Percentiles rank a stretch among this genome's conserved stretches.
phyloP scores from a whole-genome alignment of 1,140 invertebrate genomes.

The Cyclargus thomasi region DNA sequence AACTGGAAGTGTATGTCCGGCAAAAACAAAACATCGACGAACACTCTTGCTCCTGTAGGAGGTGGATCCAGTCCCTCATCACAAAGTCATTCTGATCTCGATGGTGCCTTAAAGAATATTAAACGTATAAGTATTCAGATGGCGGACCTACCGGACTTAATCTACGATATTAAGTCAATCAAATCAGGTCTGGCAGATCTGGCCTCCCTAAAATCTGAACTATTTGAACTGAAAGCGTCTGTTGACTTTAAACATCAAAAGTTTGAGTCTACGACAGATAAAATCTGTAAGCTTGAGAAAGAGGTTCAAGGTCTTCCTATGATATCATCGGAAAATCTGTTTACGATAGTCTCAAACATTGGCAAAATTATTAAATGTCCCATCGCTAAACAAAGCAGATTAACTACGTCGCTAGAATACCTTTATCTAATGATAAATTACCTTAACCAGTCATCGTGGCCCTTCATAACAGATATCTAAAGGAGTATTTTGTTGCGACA shows the following conservation, averaged over 20 bases:
- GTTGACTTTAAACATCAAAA: background rate
- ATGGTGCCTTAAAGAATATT: background rate
- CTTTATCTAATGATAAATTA: background rate
- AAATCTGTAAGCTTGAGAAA: background rate
- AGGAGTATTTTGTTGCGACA: constrained; percentile 7
- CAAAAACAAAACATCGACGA: background rate
- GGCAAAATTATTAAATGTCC: background rate
- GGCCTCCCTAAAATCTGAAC: background rate
- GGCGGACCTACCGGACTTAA: background rate
- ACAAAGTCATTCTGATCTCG: background rate
- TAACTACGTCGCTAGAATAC: background rate
- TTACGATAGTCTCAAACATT: background rate
- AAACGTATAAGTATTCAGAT: background rate
- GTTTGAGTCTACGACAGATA: background rate
- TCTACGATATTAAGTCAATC: background rate
- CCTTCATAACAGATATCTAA: constrained; percentile 3
- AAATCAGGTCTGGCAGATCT: background rate
- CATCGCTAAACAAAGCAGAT: background rate
- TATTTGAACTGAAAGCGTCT: background rate
- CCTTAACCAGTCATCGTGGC: background rate
- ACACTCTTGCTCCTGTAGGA: background rate
- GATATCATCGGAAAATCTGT: background rate
- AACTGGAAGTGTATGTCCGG: background rate
- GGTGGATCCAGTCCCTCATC: background rate
- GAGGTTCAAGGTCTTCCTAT: constrained; percentile 2